Evolutionary conservation across 1,140 invertebrate genomes (phyloP).

Genomic region (Wiebesia pumilae): DNA sequence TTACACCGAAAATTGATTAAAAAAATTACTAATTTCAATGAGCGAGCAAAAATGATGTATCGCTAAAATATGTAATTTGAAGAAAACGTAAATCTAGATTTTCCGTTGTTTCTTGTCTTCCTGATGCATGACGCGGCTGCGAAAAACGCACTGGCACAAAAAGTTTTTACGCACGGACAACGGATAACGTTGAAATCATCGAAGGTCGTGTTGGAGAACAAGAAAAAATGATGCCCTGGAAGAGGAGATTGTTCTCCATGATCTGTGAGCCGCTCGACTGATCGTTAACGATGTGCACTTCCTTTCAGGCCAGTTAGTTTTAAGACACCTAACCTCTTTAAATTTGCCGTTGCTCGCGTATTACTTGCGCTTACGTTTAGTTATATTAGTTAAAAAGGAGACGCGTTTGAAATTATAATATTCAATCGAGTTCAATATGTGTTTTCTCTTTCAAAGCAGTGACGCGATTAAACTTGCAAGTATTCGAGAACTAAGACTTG

Average conservation of each 20-base stretch:
- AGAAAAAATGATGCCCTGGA: conserved; percentile 16
- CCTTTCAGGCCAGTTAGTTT: conserved; percentile 47
- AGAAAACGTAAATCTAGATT: background rate
- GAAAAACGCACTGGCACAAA: background rate
- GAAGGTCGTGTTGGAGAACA: background rate
- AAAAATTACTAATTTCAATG: too few relatives aligned
- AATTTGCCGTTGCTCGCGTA: background rate
- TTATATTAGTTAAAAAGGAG: background rate
- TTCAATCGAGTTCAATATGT: background rate
- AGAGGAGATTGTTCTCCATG: conserved; percentile 5
- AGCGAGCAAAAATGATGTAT: too few relatives aligned
- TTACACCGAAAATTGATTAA: too few relatives aligned
- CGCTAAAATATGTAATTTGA: background rate
- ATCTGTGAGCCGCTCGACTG: background rate
- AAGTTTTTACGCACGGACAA: background rate
- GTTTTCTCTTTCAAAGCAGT: background rate
- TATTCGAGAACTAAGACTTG: too few relatives aligned
- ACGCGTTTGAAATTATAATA: background rate
- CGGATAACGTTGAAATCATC: background rate
- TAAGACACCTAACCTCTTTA: background rate
- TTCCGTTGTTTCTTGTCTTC: background rate
- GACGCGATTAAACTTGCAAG: background rate
- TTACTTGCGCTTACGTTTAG: background rate
- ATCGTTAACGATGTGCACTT: conserved; percentile 33
- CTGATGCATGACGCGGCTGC: background rate